Conservation (phyloP, 2,113 vertebrate genomes). For the Sigmodon hispidus region DNA sequence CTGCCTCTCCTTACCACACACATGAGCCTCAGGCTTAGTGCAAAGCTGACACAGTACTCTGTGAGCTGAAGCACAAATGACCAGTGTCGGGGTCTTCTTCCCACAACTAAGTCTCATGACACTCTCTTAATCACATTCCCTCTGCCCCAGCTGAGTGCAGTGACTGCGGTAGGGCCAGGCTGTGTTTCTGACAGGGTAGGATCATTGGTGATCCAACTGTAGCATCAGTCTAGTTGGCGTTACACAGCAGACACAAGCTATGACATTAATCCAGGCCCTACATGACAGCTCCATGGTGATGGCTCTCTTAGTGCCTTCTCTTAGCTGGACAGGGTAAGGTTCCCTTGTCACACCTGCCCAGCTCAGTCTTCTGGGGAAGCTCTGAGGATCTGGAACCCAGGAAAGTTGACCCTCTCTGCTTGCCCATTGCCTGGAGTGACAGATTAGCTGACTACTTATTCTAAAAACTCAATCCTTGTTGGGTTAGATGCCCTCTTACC, state of each 20-base stretch:
- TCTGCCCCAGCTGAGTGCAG: not conserved
- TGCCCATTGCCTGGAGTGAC: accelerated
- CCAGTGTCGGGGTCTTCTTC: accelerated
- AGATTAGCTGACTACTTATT: accelerated
- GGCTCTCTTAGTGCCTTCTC: not conserved
- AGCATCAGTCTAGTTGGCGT: accelerated
- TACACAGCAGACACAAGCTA: accelerated
- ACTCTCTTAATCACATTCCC: accelerated
- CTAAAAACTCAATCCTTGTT: accelerated
- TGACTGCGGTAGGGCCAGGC: accelerated
- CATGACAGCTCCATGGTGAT: accelerated
- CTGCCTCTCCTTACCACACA: too few relatives aligned
- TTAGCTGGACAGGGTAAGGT: not conserved
- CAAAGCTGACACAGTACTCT: accelerated
- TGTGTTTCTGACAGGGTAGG: not conserved
- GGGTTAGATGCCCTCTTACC: constrained; percentile 79
- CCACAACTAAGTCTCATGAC: accelerated
- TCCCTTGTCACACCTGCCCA: not conserved
- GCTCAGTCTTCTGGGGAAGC: not conserved
- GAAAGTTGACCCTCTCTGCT: not conserved
- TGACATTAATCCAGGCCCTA: not conserved
- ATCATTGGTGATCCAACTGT: accelerated
- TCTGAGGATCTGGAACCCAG: not conserved
- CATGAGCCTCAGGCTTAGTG: not conserved
- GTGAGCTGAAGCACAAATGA: accelerated